Conservation (phyloP, 2,888 invertebrate genomes). For the Drosophila hawaiiensis region DNA sequence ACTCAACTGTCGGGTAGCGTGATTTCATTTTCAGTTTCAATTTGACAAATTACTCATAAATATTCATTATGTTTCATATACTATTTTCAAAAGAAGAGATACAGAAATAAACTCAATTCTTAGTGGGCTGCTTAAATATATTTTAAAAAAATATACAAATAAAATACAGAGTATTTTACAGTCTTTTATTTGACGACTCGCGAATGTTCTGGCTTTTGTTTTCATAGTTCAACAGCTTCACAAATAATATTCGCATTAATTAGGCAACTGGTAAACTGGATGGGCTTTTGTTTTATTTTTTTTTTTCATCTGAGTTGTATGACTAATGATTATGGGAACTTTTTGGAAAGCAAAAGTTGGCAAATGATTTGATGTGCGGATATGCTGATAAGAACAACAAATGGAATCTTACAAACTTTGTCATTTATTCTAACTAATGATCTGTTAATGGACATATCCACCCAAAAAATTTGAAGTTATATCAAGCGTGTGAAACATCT, state of each 20-base stretch:
- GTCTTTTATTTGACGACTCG: neutral
- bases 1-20: constrained; percentile 14
- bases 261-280: constrained; percentile 27
- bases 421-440: constrained; percentile 39
- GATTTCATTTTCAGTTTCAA: constrained; percentile 22
- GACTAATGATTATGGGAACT: constrained; percentile 45
- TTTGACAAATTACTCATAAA: constrained; percentile 41
- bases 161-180: neutral
- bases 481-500: constrained; percentile 37
- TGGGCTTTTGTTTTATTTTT: neutral
- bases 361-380: constrained; percentile 26
- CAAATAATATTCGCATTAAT: constrained; percentile 52
- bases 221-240: constrained; percentile 29
- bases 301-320: neutral
- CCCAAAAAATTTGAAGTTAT: neutral
- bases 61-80: constrained; percentile 7
- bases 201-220: neutral
- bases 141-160: neutral
- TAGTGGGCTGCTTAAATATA: neutral
- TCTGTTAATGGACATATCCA: constrained; percentile 13
- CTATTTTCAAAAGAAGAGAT: neutral
- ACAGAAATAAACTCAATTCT: neutral
- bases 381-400: constrained; percentile 38
- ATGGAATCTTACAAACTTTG: constrained; percentile 21
- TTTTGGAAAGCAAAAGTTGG: constrained; percentile 51